These are phyloP conservation scores for Turritopsis rubra DNA, from an alignment of 30 jellyfish, hydroid and myxozoan genomes.

Conservation along the genomic window DNA sequence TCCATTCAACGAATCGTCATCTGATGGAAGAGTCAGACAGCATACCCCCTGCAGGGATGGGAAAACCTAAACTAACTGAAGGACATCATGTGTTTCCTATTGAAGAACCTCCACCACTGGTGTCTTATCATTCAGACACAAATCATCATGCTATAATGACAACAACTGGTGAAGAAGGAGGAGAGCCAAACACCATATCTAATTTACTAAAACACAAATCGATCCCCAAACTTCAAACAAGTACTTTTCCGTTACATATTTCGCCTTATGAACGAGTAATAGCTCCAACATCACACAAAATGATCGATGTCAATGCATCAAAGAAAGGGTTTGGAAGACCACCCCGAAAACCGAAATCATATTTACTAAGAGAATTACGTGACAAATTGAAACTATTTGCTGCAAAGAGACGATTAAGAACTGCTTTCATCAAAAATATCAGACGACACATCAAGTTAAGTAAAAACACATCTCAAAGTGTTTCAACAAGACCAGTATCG, in stretches of 20 bases:
- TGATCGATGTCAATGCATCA: constrained; percentile 15
- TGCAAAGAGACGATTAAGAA: constrained; percentile 6
- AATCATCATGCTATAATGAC: constrained; percentile 7
- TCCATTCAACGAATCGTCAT: not conserved
- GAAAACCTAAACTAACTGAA: not conserved
- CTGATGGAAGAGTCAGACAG: not conserved
- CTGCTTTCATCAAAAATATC: not conserved
- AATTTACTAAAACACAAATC: constrained; percentile 9
- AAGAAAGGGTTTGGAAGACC: constrained; percentile 26
- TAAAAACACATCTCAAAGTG: not conserved
- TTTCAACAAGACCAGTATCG: not conserved
- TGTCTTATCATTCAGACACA: constrained; percentile 10
- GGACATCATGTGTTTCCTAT: constrained; percentile 15
- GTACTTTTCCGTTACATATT: not conserved
- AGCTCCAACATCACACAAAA: not conserved
- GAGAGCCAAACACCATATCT: constrained; percentile 4
- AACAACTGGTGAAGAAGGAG: not conserved
- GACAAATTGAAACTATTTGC: not conserved
- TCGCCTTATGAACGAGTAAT: constrained; percentile 8
- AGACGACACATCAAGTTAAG: not conserved
- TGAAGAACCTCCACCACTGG: constrained; percentile 14
- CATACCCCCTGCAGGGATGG: constrained; percentile 13
- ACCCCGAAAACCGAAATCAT: constrained; percentile 18
- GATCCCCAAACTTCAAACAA: not conserved
- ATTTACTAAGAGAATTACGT: not conserved